Evolutionary conservation across 2,113 vertebrate genomes (phyloP).

Genomic region (Agapornis roseicollis): DNA sequence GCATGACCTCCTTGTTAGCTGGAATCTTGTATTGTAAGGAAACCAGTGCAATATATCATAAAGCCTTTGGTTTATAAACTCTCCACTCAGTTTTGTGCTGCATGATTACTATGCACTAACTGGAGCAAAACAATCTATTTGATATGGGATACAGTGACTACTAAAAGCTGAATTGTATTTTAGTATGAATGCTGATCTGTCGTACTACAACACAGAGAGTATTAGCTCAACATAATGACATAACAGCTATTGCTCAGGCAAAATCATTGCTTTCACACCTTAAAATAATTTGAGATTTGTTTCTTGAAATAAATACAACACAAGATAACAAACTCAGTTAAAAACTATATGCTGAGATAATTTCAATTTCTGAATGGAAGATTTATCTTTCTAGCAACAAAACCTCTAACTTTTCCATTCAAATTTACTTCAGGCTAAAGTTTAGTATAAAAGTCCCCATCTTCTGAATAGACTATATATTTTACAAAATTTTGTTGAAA

Average conservation of each 20-base stretch:
- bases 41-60: neutral
- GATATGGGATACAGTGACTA: slow-evolving; percentile 48
- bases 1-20: neutral
- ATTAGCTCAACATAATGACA: slow-evolving; percentile 67
- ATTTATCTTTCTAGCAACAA: slow-evolving; percentile 59
- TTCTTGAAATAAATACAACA: slow-evolving; percentile 69
- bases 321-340: slow-evolving; percentile 56
- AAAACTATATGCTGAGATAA: slow-evolving; percentile 66
- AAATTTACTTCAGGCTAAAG: slow-evolving; percentile 62
- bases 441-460: slow-evolving; percentile 43
- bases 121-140: slow-evolving; percentile 44
- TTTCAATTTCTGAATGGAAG: slow-evolving; percentile 63
- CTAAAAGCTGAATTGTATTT: slow-evolving; percentile 57
- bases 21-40: neutral
- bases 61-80: neutral
- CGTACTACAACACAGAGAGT: slow-evolving; percentile 44
- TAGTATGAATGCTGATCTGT: slow-evolving; percentile 64
- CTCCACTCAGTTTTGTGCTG: neutral
- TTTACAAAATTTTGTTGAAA: slow-evolving; percentile 61
- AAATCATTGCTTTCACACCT: slow-evolving; percentile 66
- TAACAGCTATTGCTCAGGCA: slow-evolving; percentile 64
- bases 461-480: slow-evolving; percentile 53
- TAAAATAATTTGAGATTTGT: slow-evolving; percentile 66
- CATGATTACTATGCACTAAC: neutral
- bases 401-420: slow-evolving; percentile 58